A percentile compares a stretch with the other conserved stretches of the same genome.
These are phyloP conservation scores for Pipra filicauda DNA, from an alignment of 2,113 vertebrate species.

Conservation along the genomic window DNA sequence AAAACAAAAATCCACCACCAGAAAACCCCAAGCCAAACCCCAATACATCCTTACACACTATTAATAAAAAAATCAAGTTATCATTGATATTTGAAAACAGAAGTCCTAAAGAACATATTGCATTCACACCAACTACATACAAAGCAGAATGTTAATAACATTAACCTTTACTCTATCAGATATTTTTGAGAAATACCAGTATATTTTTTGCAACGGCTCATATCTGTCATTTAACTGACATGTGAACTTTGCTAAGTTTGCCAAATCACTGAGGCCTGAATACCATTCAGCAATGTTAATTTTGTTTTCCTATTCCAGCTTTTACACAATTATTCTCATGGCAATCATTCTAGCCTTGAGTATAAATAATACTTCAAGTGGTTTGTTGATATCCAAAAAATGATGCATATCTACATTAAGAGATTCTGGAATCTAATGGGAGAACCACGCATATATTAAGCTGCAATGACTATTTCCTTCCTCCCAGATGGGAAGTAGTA, in stretches of 20 bases:
- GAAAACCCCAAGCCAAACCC: background rate
- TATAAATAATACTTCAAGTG: slow-evolving; percentile 60
- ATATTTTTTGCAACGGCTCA: slow-evolving; percentile 38
- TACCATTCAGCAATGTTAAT: slow-evolving; percentile 67
- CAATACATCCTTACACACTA: background rate
- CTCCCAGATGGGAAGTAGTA: slow-evolving; percentile 51
- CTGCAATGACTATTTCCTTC: slow-evolving; percentile 55
- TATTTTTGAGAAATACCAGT: slow-evolving; percentile 58
- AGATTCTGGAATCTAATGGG: slow-evolving; percentile 57
- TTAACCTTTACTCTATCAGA: slow-evolving; percentile 64
- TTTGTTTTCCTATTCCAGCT: slow-evolving; percentile 62
- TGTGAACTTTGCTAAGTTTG: slow-evolving; percentile 67
- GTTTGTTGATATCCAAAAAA: slow-evolving; percentile 62
- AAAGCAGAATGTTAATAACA: slow-evolving; percentile 58
- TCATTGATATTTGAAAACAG: slow-evolving; percentile 52
- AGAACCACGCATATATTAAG: slow-evolving; percentile 58
- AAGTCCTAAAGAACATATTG: slow-evolving; percentile 50
- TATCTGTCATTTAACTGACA: slow-evolving; percentile 64
- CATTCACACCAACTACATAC: slow-evolving; percentile 55
- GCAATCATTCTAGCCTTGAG: slow-evolving; percentile 64
- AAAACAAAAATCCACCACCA: background rate
- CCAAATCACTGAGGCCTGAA: slow-evolving; percentile 67
- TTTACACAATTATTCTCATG: slow-evolving; percentile 63
- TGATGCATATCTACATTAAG: slow-evolving; percentile 49
- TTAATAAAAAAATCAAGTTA: slow-evolving; percentile 14